Percentiles rank a stretch among this genome's conserved stretches.
Evolutionary conservation across 2,888 invertebrate genomes (phyloP).

Genomic region (Noctua janthina): DNA sequence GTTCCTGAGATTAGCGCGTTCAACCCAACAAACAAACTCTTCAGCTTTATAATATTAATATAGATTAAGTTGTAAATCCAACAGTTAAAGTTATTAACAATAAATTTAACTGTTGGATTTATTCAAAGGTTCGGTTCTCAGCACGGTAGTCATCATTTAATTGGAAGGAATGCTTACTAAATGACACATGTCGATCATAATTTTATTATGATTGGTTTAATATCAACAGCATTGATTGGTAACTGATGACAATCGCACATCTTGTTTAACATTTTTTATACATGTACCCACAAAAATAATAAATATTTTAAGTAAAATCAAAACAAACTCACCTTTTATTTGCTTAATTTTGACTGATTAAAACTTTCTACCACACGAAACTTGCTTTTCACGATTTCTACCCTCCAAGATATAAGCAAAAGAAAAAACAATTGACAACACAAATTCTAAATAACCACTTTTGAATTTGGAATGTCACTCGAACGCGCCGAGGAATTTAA

Average conservation of each 20-base stretch:
- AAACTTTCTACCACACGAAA: slow-evolving; percentile 32
- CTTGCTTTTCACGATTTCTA: slow-evolving; percentile 8
- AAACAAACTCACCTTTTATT: slow-evolving; percentile 78
- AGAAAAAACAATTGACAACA: slow-evolving; percentile 6
- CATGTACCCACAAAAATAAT: background rate
- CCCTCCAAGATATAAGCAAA: slow-evolving; percentile 25
- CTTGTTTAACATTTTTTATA: background rate
- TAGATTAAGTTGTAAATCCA: too few relatives aligned
- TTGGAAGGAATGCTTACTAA: background rate
- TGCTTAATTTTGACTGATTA: slow-evolving; percentile 82
- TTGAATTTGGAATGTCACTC: slow-evolving; percentile 48
- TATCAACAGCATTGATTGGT: background rate
- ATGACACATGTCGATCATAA: background rate
- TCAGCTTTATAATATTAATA: too few relatives aligned
- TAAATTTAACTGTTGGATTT: too few relatives aligned
- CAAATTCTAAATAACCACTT: slow-evolving; percentile 25
- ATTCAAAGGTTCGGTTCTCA: too few relatives aligned
- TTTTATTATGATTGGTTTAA: background rate
- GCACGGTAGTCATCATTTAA: background rate
- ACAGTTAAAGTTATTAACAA: too few relatives aligned
- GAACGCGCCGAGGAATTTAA: slow-evolving; percentile 39
- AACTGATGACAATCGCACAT: background rate
- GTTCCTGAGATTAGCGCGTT: too few relatives aligned
- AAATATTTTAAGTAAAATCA: background rate
- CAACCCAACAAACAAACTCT: too few relatives aligned